A percentile compares a stretch with the other conserved stretches of the same genome.
These are phyloP conservation scores for Coremacera marginata DNA, from an alignment of 2,888 invertebrate genomes.

Conservation along the genomic window DNA sequence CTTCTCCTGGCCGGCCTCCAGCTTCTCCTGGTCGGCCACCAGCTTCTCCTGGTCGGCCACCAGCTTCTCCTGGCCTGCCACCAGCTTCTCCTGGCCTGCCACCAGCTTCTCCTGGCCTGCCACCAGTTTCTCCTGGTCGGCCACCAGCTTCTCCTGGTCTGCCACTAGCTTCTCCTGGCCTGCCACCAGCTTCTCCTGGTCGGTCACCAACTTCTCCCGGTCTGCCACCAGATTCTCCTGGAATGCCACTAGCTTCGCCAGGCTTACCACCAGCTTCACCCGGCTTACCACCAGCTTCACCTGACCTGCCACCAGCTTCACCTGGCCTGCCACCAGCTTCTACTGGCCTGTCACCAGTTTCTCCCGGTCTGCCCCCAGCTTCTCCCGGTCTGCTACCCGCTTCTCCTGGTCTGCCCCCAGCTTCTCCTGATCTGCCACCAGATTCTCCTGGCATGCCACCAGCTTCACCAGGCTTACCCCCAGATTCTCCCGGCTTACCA, in stretches of 20 bases:
- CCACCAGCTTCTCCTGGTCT: not conserved
- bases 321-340: not conserved
- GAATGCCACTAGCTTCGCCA: not conserved
- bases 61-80: not conserved
- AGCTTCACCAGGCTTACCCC: not conserved
- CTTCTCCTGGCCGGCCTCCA: not conserved
- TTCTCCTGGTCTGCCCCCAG: constrained; percentile 8
- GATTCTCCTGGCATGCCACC: not conserved
- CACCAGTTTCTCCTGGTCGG: not conserved
- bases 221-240: not conserved
- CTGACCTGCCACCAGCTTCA: constrained; percentile 2
- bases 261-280: not conserved
- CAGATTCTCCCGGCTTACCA: not conserved
- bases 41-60: not conserved
- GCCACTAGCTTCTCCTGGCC: not conserved
- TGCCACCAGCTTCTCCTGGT: not conserved
- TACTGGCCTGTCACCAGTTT: not conserved
- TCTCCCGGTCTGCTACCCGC: not conserved
- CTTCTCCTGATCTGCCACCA: not conserved
- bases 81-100: not conserved
- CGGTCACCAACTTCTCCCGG: not conserved
- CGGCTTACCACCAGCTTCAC: not conserved
- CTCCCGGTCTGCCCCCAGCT: not conserved
- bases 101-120: not conserved
- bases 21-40: not conserved